Evolutionary conservation across 2,888 invertebrate genomes (phyloP).

Genomic region (Margaritifera margaritifera): DNA sequence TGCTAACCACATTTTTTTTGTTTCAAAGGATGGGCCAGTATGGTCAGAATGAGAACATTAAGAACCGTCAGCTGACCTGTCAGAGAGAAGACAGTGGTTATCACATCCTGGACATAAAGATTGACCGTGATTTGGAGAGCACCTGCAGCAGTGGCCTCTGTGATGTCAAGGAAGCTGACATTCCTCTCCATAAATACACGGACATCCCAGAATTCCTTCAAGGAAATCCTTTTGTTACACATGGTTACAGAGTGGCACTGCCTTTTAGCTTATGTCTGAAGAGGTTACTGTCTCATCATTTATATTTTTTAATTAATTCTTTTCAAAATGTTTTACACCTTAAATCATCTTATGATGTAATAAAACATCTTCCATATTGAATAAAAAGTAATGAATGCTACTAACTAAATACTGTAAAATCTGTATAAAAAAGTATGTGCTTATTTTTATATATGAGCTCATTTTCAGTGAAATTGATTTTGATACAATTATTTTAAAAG

Average conservation of each 20-base stretch:
- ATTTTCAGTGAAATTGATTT: too few relatives aligned
- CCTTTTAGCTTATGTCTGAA: slow-evolving; percentile 75
- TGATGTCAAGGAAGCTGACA: slow-evolving; percentile 46
- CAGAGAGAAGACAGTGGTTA: slow-evolving; percentile 30
- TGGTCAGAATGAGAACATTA: slow-evolving; percentile 39
- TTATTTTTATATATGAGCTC: too few relatives aligned
- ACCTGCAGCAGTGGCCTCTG: slow-evolving; percentile 53
- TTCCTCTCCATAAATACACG: slow-evolving; percentile 65
- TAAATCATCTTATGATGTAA: too few relatives aligned
- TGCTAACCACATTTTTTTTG: not conserved
- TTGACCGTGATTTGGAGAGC: slow-evolving; percentile 49
- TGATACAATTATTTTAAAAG: too few relatives aligned
- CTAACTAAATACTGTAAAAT: too few relatives aligned
- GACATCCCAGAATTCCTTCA: slow-evolving; percentile 88
- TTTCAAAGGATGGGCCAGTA: slow-evolving; percentile 35
- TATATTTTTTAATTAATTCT: too few relatives aligned
- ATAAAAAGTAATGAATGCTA: too few relatives aligned
- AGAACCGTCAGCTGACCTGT: slow-evolving; percentile 31
- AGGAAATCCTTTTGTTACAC: slow-evolving; percentile 88
- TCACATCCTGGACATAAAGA: slow-evolving; percentile 62
- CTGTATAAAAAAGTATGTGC: too few relatives aligned
- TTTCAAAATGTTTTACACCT: too few relatives aligned
- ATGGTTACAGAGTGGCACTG: slow-evolving; percentile 85
- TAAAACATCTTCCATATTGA: too few relatives aligned
- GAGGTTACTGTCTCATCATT: slow-evolving; percentile 77